Base-by-base conservation (phyloP, 2,888 invertebrate species). In the Spilarctia lutea region DNA sequence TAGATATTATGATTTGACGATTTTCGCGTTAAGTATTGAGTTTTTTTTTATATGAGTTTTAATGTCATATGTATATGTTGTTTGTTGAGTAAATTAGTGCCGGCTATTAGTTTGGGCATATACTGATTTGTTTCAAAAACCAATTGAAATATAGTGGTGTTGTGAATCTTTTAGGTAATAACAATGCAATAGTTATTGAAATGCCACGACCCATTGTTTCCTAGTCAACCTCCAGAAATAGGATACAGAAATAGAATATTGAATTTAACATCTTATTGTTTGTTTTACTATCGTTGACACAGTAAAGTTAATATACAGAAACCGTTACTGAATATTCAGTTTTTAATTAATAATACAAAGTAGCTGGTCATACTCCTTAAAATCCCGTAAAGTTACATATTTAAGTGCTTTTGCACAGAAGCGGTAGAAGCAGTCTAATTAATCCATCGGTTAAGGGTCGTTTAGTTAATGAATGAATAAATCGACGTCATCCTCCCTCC, bases 391-490 rank as follows among this genome's bases (percentile, higher is more conserved):
- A 79, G 78, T 83, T 83, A 82, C 83, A 79, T 78, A 81, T 80
- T 75, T 80, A 80, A 79, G 75, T 76, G 52, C 76, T 78, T n/a
- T 75, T 75, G 79, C 79, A 79, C 83, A 83, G 86, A 83, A 88
- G 86, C 86, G 84, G 87, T 89, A 90, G 52, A 90, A 89, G 90
- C 91, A 85, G 76, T 78, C 91, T 92, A 92, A 94, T 94, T 94
- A 94, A 91, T 85, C 86, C 83, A 83, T 85, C 85, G 87, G 87
- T 86, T 91, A 91, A 90, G 89, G 90, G 89, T 90, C 85, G 85
- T 91, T 93, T 92, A 91, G 90, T 91, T 94, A 95, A 95, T 94
- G 93, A 95, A 94, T 92, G 90, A 89, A 94, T 95, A 95, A 95
- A 95, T 95, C 90, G 87, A 83, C 87, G 89, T 88, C 87, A 88